Percentiles rank a stretch among this genome's conserved stretches.
These are phyloP conservation scores for Aphrophora alni DNA, from an alignment of 2,888 invertebrate genomes.

Conservation along the genomic window DNA sequence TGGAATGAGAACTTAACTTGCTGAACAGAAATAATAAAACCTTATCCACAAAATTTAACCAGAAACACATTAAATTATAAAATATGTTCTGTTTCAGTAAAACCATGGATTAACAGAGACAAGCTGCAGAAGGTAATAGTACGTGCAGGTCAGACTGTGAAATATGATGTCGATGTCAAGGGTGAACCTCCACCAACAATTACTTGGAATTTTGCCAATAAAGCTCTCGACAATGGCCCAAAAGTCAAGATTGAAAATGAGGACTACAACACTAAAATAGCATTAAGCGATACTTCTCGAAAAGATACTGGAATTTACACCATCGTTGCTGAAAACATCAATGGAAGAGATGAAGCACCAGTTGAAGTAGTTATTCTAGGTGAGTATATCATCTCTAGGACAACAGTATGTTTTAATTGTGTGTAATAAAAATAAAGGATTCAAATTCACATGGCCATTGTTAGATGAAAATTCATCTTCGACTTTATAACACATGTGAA, in stretches of 20 bases:
- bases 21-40: too few relatives aligned
- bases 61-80: too few relatives aligned
- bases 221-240: constrained; percentile 70
- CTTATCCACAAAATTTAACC: too few relatives aligned
- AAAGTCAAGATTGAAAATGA: constrained; percentile 84
- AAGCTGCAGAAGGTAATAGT: constrained; percentile 88
- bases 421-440: neutral
- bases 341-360: constrained; percentile 92
- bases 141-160: constrained; percentile 88
- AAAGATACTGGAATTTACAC: constrained; percentile 90
- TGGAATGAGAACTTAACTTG: too few relatives aligned
- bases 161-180: constrained; percentile 91
- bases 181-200: constrained; percentile 96
- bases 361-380: constrained; percentile 89
- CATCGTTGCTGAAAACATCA: constrained; percentile 90
- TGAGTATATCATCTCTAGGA: constrained; percentile 57
- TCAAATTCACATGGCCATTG: too few relatives aligned
- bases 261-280: constrained; percentile 89
- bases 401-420: neutral
- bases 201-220: constrained; percentile 76
- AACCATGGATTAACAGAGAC: constrained; percentile 94
- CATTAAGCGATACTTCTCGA: constrained; percentile 79
- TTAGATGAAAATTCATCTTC: too few relatives aligned
- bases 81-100: constrained; percentile 67
- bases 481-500: too few relatives aligned